Base-by-base conservation (phyloP, 1,140 invertebrate genomes). In the Caenorhabditis briggsae region DNA sequence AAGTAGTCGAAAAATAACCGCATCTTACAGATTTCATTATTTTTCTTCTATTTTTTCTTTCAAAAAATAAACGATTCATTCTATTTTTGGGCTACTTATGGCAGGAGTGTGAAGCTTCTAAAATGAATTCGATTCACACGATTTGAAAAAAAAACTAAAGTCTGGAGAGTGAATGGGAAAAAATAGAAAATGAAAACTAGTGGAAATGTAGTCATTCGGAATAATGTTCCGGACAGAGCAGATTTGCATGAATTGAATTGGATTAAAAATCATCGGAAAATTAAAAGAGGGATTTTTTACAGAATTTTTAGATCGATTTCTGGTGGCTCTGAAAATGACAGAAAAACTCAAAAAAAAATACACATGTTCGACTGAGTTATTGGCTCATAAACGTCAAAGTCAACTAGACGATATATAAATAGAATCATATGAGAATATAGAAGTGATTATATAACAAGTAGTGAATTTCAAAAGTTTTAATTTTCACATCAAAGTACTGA, bases 181-280 rank as follows among this genome's bases (percentile, higher is more conserved):
- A 25, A 61, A 33, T 2, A 6, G 20, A 25, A 61, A 25, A 20
- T 18, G 59, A 61, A 25, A 23, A 64, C 5, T 25, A 9, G 8
- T 41, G 23, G 33, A 33, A 64, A 41, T 18, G n/a, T 46, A 46
- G 64, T 64, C 9, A 12, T 64, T 58, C n/a, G 56, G 50, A n/a
- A 58, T n/a, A 61, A 61, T 61, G 59, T 61, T 61, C 59, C 20
- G 25, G 8, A 61, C n/a, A 50, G 23, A 78, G 6, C 14, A n/a
- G n/a, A 78, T 78, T 78, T 78, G 70, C 70, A 78, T 78, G 11
- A 43, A 78, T n/a, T 61, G 9, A 53, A 53, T 61, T 61, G 8
- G 20, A 61, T 25, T 61, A 9, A 18, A 46, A 74, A 46, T 74
- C 16, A 46, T 74, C 16, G 46, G 65, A n/a, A 70, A 70, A 46